phyloP scores from a whole-genome alignment of 2,888 invertebrate genomes.

The Thecophora atra region DNA sequence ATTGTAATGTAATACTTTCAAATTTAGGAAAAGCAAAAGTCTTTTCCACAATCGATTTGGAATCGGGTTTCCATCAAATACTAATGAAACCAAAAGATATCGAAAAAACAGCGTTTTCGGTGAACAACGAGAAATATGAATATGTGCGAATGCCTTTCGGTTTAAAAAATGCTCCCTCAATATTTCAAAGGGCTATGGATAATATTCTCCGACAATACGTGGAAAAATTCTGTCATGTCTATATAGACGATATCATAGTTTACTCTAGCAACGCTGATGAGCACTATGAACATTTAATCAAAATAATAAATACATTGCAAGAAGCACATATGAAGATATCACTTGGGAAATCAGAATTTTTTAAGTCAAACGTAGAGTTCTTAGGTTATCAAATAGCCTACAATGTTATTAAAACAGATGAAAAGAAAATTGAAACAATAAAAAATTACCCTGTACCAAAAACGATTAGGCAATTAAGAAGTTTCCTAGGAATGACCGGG shows the following conservation, averaged over 20 bases:
- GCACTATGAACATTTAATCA: slow-evolving; percentile 39
- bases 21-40: slow-evolving; percentile 36
- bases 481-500: slow-evolving; percentile 40
- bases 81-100: slow-evolving; percentile 38
- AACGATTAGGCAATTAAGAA: slow-evolving; percentile 43
- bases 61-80: too few relatives aligned
- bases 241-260: slow-evolving; percentile 47
- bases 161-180: slow-evolving; percentile 31
- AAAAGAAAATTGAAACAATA: slow-evolving; percentile 43
- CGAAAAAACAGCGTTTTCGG: slow-evolving; percentile 43
- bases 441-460: slow-evolving; percentile 41
- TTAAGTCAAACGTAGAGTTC: slow-evolving; percentile 42
- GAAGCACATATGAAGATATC: slow-evolving; percentile 47
- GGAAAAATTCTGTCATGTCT: slow-evolving; percentile 45
- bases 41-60: slow-evolving; percentile 41
- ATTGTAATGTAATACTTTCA: slow-evolving; percentile 36
- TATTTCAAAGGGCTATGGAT: slow-evolving; percentile 43
- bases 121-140: slow-evolving; percentile 39
- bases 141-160: slow-evolving; percentile 41
- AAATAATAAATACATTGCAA: slow-evolving; percentile 36
- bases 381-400: slow-evolving; percentile 41
- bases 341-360: slow-evolving; percentile 46
- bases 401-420: slow-evolving; percentile 43
- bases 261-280: slow-evolving; percentile 38
- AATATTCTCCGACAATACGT: slow-evolving; percentile 40